Conservation (phyloP, 1,140 invertebrate genomes). For the Bombus pascuorum region DNA sequence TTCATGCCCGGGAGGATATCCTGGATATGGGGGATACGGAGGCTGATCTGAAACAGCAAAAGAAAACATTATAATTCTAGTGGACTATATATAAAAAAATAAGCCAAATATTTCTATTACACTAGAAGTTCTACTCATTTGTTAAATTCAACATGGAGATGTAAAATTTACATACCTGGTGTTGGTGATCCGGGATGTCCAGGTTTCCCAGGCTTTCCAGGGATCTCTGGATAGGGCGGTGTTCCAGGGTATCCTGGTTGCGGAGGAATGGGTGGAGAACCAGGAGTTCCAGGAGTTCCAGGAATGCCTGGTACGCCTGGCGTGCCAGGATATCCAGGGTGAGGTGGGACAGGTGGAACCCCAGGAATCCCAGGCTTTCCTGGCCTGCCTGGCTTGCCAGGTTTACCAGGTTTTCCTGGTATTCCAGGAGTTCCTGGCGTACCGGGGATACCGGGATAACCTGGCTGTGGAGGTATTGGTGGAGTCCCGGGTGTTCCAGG, state of each 20-base stretch:
- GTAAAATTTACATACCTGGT: neutral
- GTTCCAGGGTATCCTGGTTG: constrained; percentile 76
- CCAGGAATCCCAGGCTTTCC: constrained; percentile 42
- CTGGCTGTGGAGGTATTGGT: constrained; percentile 23
- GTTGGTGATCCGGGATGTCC: constrained; percentile 22
- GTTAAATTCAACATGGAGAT: neutral
- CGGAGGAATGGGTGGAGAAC: neutral
- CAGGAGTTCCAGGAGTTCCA: constrained; percentile 74
- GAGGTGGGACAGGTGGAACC: neutral
- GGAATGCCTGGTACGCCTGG: constrained; percentile 61
- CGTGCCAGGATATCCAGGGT: constrained; percentile 8
- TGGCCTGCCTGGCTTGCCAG: constrained; percentile 11
- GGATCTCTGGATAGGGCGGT: constrained; percentile 58
- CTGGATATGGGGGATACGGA: constrained; percentile 45
- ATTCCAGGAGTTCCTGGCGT: neutral
- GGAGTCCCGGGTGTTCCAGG: constrained; percentile 46
- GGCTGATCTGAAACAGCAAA: constrained; percentile 56
- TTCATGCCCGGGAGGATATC: constrained; percentile 17
- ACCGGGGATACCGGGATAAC: neutral
- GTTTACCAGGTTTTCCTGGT: neutral
- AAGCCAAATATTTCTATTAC: no score
- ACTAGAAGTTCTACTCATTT: no score
- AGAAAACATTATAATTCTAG: neutral
- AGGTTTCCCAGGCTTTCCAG: neutral
- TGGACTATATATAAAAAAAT: no score